Percentiles rank a stretch among this genome's conserved stretches.
Conservation (phyloP, 2,888 invertebrate species). For the Tortricodes alternella region DNA sequence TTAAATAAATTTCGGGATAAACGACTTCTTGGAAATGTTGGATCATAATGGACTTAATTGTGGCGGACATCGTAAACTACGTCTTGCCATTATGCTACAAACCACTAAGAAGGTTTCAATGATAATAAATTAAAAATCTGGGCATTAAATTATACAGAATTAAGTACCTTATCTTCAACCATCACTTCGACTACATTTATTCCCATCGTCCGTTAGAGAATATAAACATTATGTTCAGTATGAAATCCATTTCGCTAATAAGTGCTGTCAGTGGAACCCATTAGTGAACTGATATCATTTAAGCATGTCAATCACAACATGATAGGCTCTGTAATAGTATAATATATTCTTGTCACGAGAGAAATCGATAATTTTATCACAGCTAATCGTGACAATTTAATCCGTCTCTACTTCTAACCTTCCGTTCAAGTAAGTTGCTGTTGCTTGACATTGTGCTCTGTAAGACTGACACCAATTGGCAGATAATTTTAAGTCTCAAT, state of each 20-base stretch:
- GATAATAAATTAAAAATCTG: slow-evolving; percentile 16
- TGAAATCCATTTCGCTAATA: slow-evolving; percentile 21
- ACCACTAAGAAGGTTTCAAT: slow-evolving; percentile 20
- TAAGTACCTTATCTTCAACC: slow-evolving; percentile 11
- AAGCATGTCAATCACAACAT: slow-evolving; percentile 18
- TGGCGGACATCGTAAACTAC: slow-evolving; percentile 23
- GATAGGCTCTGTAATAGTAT: slow-evolving; percentile 17
- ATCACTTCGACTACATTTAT: slow-evolving; percentile 14
- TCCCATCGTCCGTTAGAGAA: slow-evolving; percentile 1
- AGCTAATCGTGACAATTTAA: slow-evolving; percentile 2
- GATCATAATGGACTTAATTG: slow-evolving; percentile 24
- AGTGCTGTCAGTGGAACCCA: slow-evolving; percentile 23
- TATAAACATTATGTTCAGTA: not conserved
- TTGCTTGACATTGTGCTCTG: not conserved
- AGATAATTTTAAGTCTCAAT: slow-evolving; percentile 7
- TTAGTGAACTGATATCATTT: slow-evolving; percentile 19
- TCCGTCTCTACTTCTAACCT: no score
- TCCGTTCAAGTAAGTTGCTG: no score
- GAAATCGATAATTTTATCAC: slow-evolving; percentile 15
- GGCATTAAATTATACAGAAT: slow-evolving; percentile 20
- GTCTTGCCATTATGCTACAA: slow-evolving; percentile 18
- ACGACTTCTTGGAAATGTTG: slow-evolving; percentile 12
- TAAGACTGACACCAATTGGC: not conserved
- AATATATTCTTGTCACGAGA: slow-evolving; percentile 15
- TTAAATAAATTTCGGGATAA: slow-evolving; percentile 41